A percentile compares a stretch with the other conserved stretches of the same genome.
Evolutionary conservation across 2,113 vertebrate genomes (phyloP).

Genomic region (Aphelocoma coerulescens): DNA sequence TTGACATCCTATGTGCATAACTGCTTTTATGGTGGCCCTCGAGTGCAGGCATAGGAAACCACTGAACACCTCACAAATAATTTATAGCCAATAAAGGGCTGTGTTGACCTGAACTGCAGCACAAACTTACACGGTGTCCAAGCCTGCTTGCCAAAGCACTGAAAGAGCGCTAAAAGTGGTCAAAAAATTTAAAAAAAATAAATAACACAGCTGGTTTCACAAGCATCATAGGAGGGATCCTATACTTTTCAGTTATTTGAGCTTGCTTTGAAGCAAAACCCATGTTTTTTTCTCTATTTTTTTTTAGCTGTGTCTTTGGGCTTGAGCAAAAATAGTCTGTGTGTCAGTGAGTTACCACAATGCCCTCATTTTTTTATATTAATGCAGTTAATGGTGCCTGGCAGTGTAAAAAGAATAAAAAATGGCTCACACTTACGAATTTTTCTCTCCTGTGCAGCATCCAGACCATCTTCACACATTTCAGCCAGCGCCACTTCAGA

Average conservation of each 20-base stretch:
- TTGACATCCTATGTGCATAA: background rate
- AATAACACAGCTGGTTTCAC: background rate
- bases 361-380: background rate
- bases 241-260: background rate
- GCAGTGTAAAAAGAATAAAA: background rate
- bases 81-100: background rate
- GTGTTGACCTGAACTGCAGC: background rate
- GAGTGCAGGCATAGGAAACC: background rate
- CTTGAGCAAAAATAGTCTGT: background rate
- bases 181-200: background rate
- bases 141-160: background rate
- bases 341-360: background rate
- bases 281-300: background rate
- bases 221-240: background rate
- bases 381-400: background rate
- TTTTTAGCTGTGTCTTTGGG: background rate
- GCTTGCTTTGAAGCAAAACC: background rate
- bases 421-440: background rate
- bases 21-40: background rate
- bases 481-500: background rate
- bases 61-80: background rate
- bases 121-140: background rate
- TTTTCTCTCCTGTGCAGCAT: background rate
- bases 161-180: background rate
- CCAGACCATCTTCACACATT: background rate